A percentile compares a stretch with the other conserved stretches of the same genome.
Evolutionary conservation across 2,888 invertebrate genomes (phyloP).

Genomic region (Resseliella maxima): DNA sequence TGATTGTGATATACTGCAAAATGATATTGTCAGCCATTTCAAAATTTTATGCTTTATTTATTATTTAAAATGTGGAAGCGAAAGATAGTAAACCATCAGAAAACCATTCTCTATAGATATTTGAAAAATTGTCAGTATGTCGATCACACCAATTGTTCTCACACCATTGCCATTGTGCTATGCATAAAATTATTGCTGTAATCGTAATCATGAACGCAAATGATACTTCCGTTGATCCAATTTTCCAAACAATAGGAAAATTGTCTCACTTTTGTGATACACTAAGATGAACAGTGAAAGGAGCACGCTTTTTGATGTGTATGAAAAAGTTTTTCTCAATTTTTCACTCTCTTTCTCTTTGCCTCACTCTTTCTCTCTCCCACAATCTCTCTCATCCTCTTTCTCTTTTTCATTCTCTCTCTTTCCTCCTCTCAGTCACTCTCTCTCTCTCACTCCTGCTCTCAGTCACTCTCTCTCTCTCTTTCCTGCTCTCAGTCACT

Average conservation of each 20-base stretch:
- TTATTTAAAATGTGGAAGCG: background rate
- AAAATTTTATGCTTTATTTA: constrained; percentile 24
- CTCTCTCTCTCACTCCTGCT: too few relatives aligned
- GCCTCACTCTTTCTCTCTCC: too few relatives aligned
- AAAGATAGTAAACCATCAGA: background rate
- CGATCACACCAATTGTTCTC: constrained; percentile 34
- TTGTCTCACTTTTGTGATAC: background rate
- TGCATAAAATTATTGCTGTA: constrained; percentile 31
- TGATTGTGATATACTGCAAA: background rate
- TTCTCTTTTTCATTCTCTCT: too few relatives aligned
- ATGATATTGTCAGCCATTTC: constrained; percentile 28
- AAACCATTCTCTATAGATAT: background rate
- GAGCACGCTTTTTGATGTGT: background rate
- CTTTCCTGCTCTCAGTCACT: too few relatives aligned
- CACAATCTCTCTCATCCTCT: too few relatives aligned
- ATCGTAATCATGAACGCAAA: constrained; percentile 38
- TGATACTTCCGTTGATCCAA: constrained; percentile 53
- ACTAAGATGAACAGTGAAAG: too few relatives aligned
- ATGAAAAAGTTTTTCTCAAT: too few relatives aligned
- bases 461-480: too few relatives aligned
- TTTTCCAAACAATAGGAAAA: background rate
- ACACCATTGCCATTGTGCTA: background rate
- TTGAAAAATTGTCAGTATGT: background rate
- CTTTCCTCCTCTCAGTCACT: too few relatives aligned
- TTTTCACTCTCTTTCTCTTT: background rate